Evolutionary conservation across 2,888 invertebrate genomes (phyloP).

Genomic region (Venusia cambrica): DNA sequence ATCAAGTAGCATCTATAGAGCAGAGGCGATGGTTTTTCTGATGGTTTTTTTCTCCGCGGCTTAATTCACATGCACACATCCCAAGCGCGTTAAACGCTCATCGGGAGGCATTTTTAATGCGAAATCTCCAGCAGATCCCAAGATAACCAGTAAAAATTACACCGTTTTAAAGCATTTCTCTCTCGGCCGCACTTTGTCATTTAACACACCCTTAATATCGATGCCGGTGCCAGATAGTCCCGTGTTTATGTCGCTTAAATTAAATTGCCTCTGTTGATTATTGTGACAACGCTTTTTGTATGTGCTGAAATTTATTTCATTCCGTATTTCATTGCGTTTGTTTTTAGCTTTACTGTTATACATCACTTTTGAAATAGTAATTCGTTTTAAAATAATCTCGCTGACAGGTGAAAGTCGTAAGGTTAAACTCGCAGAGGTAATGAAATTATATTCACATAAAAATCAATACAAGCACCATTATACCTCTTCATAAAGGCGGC

Average conservation of each 20-base stretch:
- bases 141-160: constrained; percentile 71
- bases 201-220: constrained; percentile 75
- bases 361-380: constrained; percentile 14
- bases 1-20: too few species aligned
- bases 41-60: background rate
- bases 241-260: constrained; percentile 76
- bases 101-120: constrained; percentile 58
- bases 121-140: constrained; percentile 55
- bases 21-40: too few species aligned
- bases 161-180: constrained; percentile 69
- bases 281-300: constrained; percentile 69
- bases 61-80: constrained; percentile 1
- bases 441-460: constrained; percentile 71
- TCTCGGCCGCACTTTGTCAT: constrained; percentile 71
- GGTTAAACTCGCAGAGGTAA: too few species aligned
- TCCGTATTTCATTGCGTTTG: constrained; percentile 38
- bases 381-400: constrained; percentile 9
- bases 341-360: constrained; percentile 14
- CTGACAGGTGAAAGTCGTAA: too few species aligned
- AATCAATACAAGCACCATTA: constrained; percentile 72
- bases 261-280: constrained; percentile 74
- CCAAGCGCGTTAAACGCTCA: constrained; percentile 52
- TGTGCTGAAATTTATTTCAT: constrained; percentile 58
- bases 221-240: constrained; percentile 69
- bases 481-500: constrained; percentile 57